These are phyloP conservation scores for Hipposideros larvatus DNA, from an alignment of 2,797 vertebrate species.

Conservation along the genomic window DNA sequence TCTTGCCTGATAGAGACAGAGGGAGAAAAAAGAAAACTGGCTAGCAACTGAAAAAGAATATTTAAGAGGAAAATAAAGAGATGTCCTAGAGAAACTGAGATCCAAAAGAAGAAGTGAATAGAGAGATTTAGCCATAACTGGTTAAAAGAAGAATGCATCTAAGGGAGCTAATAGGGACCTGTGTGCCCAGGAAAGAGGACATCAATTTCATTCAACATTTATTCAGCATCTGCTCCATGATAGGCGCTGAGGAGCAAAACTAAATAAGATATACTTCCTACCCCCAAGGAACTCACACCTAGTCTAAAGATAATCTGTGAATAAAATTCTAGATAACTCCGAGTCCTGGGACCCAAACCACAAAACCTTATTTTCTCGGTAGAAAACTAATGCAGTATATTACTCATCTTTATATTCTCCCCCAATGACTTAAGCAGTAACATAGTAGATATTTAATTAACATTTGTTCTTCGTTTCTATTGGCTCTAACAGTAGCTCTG, in stretches of 20 bases:
- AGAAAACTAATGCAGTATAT: not conserved
- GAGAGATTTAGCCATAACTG: not conserved
- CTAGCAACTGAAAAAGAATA: slow-evolving; percentile 9
- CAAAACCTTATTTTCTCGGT: slow-evolving; percentile 48
- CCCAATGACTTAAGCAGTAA: not conserved
- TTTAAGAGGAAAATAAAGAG: slow-evolving; percentile 29
- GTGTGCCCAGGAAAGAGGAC: not conserved
- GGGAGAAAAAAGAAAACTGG: not conserved
- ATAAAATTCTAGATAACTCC: slow-evolving; percentile 15
- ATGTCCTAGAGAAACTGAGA: not conserved
- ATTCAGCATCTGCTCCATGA: not conserved
- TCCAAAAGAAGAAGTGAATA: not conserved
- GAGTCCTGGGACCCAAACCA: not conserved
- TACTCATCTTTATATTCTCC: not conserved
- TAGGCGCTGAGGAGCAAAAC: not conserved
- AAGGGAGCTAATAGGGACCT: not conserved
- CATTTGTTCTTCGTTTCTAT: not conserved
- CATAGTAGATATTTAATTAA: not conserved
- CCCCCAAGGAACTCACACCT: not conserved
- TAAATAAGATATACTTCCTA: not conserved
- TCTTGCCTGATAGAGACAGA: not conserved
- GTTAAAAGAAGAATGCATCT: not conserved
- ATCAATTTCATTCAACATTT: slow-evolving; percentile 38
- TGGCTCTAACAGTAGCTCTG: not conserved
- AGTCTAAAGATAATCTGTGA: slow-evolving; percentile 25